Evolutionary conservation across 1,140 invertebrate genomes (phyloP).

Genomic region (Formica selysi): DNA sequence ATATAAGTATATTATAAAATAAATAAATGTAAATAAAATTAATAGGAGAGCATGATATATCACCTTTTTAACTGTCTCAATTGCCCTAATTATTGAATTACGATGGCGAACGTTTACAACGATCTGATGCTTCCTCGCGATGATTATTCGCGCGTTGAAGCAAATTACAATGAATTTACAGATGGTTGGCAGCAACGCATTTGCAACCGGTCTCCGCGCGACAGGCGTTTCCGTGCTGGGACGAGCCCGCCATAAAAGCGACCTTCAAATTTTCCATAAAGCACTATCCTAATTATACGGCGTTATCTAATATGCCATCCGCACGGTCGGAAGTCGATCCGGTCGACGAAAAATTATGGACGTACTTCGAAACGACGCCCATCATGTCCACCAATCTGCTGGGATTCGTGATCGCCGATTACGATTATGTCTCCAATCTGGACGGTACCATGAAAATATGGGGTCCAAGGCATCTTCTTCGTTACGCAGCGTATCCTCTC

Average conservation of each 20-base stretch:
- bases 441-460: conserved; percentile 89
- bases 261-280: conserved; percentile 89
- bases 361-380: conserved; percentile 90
- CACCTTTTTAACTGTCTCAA: too few relatives aligned
- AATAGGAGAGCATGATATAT: too few relatives aligned
- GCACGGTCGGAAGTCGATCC: conserved; percentile 3
- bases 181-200: conserved; percentile 46
- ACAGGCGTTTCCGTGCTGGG: conserved; percentile 92
- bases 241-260: conserved; percentile 92
- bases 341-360: conserved; percentile 87
- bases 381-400: conserved; percentile 94
- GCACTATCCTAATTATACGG: conserved; percentile 85
- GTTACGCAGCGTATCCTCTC: conserved; percentile 88
- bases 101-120: not conserved
- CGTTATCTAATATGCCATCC: conserved; percentile 88
- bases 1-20: too few relatives aligned
- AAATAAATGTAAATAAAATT: too few relatives aligned
- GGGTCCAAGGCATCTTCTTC: conserved; percentile 89
- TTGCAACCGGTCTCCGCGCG: conserved; percentile 87
- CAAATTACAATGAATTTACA: conserved; percentile 16
- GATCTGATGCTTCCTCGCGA: not conserved
- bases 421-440: conserved; percentile 87
- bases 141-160: not conserved
- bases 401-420: conserved; percentile 92
- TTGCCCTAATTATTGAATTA: not conserved